Evolutionary conservation across 2,888 invertebrate genomes (phyloP).

Genomic region (Beris morrisii): DNA sequence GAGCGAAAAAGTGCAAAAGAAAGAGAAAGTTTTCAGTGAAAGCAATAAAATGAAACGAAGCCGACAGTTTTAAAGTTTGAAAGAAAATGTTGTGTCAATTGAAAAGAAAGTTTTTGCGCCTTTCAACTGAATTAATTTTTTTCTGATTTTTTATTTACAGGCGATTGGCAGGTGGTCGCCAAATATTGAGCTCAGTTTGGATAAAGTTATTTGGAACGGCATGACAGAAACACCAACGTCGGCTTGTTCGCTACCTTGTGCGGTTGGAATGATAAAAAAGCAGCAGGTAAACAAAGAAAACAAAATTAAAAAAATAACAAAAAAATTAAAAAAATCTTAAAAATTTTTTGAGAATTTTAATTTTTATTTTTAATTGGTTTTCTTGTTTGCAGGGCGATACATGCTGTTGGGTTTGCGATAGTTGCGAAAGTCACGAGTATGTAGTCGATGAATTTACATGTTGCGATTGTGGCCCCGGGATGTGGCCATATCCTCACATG

Average conservation of each 20-base stretch:
- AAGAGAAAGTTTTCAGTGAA: neutral
- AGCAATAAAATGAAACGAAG: no score
- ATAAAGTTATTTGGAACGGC: slow-evolving; percentile 60
- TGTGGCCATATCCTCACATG: slow-evolving; percentile 66
- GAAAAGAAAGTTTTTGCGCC: no score
- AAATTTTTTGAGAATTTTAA: slow-evolving; percentile 5
- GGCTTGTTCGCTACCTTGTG: slow-evolving; percentile 70
- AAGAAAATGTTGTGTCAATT: no score
- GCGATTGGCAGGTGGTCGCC: slow-evolving; percentile 66
- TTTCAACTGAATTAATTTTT: no score
- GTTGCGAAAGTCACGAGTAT: slow-evolving; percentile 69
- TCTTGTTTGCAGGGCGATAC: no score
- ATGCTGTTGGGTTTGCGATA: slow-evolving; percentile 79
- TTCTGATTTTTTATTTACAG: slow-evolving; percentile 46
- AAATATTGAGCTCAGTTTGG: slow-evolving; percentile 56
- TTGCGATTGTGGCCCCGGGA: slow-evolving; percentile 64
- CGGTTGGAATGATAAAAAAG: slow-evolving; percentile 67
- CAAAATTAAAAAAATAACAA: slow-evolving; percentile 32
- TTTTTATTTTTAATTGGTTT: no score
- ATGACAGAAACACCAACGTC: slow-evolving; percentile 64
- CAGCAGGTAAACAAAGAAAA: no score
- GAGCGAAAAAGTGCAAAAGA: neutral
- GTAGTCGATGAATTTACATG: slow-evolving; percentile 68
- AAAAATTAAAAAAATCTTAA: neutral
- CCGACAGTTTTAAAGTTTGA: no score